Evolutionary conservation across 1,140 invertebrate species (phyloP), one percentile per base, ranked within the genome.

Genomic region (Atta colombica): DNA sequence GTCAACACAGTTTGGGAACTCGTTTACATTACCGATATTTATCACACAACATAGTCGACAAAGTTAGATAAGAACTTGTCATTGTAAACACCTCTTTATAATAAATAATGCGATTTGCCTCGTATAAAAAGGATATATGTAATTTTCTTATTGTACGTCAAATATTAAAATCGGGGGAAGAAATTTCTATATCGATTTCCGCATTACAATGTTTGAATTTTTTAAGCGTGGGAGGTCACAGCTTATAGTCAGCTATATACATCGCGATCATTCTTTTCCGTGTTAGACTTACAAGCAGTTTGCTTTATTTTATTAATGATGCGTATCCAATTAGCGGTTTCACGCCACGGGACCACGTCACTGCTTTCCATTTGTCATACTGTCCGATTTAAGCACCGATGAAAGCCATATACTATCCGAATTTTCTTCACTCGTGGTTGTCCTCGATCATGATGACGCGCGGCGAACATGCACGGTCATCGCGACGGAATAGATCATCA

Each of bases 251-350:
- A 2, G 61, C n/a, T 39, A 75, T 51, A 61, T 89, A 77, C 65
- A 71, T 77, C 18, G 60, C 66, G 51, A 68, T 25, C 55, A 18
- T 58, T 49, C 68, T 82, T 55, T 60, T 49, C 69, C 35, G n/a
- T n/a, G 18, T 63, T 31, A 12, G 63, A 28, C 49, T 80, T 81
- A 68, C 77, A 61, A 81, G 18, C 74, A 80, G 82, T 71, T 86
- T 65, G 61, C 84, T 74, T 60, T 80, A 61, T 85, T 87, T 88
- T 85, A 77, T 92, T 92, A 91, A 91, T 91, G 91, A 92, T 88
- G 91, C 90, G 85, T 86, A 77, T 91, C 90, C 91, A 92, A 92
- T 92, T 92, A 92, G 74, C 87, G 65, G 75, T 55, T 77, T 88
- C 75, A 74, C 77, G 86, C 77, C 77, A 65, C 28, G 77, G 18